Base-by-base conservation (phyloP, 2,797 vertebrate species). In the Mus minutoides region DNA sequence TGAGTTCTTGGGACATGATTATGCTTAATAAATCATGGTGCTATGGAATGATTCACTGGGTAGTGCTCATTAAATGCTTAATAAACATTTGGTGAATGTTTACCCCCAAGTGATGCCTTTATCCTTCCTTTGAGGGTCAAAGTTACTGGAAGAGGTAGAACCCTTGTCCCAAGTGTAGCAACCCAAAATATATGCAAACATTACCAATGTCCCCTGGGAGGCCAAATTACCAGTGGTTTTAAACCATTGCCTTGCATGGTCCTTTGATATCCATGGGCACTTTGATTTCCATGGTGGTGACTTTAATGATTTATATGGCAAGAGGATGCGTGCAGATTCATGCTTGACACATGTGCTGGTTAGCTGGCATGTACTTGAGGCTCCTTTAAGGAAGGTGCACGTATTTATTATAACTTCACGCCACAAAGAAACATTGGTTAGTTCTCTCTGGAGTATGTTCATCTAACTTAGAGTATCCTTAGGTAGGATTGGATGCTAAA, bases 141-240 rank as follows among this genome's bases (percentile, higher is more conserved):
- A 84, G 14, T 19, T 88, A 75, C 19, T 56, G n/a, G 75, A 95
- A 83, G 69, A 94, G 29, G 69, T 7, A 43, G 26, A 54, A 60
- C 0, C 22, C 26, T 58, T 64, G 10, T 34, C 40, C 4, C 22
- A 78, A 43, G 2, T 78, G 0, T 37, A 76, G 90, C 86, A 82
- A 73, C 73, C 40, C 92, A 71, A 91, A 94, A 84, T 86, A n/a
- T 76, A 71, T 89, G 40, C 34, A 91, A 49, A 62, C 19, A n/a
- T 67, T 76, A n/a, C 34, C 34, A 87, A 90, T 52, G 64, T 85
- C 34, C 17, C 29, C 7, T 17, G 14, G 2, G 24, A 7, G 11
- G 26, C 46, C 75, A 83, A 92, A 90, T 34, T 64, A 21, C 58
- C 31, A n/a, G n/a, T 16, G 54, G 2, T 82, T 87, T 89, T 58